These are phyloP conservation scores for Sebastes itinus DNA, from an alignment of 2,797 vertebrate species.

Conservation along the genomic window DNA sequence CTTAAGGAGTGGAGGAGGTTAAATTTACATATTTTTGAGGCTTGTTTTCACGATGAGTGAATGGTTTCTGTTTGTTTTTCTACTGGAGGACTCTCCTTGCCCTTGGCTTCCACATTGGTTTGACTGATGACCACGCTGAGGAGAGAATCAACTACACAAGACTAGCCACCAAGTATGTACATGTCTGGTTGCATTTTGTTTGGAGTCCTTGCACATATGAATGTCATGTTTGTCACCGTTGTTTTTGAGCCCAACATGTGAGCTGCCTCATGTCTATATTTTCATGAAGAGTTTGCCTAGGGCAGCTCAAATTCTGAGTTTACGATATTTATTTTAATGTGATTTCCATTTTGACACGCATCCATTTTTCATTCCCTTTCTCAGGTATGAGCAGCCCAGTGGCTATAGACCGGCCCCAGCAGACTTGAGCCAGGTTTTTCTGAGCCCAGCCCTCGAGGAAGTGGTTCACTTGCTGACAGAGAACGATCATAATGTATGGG, in stretches of 20 bases:
- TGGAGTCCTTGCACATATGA: background rate
- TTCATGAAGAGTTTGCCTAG: background rate
- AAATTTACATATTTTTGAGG: background rate
- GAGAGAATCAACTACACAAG: conserved; percentile 88
- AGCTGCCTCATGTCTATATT: background rate
- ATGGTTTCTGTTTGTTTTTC: conserved; percentile 21
- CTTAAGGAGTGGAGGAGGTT: too few species aligned
- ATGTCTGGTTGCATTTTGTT: background rate
- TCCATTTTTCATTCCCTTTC: background rate
- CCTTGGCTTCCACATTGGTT: conserved; percentile 89
- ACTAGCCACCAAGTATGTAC: conserved; percentile 89
- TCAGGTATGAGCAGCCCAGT: conserved; percentile 90
- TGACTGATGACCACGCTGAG: conserved; percentile 87
- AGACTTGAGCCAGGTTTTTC: conserved; percentile 87
- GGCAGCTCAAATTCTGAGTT: background rate
- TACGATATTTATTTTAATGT: background rate
- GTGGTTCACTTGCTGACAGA: conserved; percentile 90
- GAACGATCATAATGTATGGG: conserved; percentile 95
- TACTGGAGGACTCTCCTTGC: conserved; percentile 88
- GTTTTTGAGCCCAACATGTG: background rate
- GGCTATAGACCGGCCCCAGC: conserved; percentile 92
- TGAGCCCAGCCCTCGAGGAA: conserved; percentile 87
- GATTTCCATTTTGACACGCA: background rate
- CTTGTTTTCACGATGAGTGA: background rate
- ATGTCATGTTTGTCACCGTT: background rate